Base-by-base conservation (phyloP, 2,797 vertebrate species). In the Rhabdomys pumilio region DNA sequence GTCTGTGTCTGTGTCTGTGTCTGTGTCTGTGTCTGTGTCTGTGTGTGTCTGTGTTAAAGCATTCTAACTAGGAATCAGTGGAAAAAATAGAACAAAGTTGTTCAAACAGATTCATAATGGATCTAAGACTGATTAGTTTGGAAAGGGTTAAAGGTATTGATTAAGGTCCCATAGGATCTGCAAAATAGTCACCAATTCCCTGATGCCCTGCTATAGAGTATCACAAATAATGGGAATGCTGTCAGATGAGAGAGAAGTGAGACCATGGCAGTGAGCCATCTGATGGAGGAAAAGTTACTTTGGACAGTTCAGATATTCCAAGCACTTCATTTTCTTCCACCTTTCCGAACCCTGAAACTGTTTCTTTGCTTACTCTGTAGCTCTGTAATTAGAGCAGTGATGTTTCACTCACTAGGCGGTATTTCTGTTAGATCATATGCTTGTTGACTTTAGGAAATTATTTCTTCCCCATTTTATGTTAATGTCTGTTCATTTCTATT, bases 371-470 rank as follows among this genome's bases (percentile, higher is more conserved):
- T 50, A 65, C 76, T 5, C 10, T 34, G 5, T 72, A 77, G 34
- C 44, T 69, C 50, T 86, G 3, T 9, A 88, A 24, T 84, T 94
- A 91, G 47, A 63, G 31, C 59, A 65, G 65, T 94, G 83, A 76
- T n/a, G 3, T 59, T 34, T 93, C 61, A 88, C 47, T 79, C 81
- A 85, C 0, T 20, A 93, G 38, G 26, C 29, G 72, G 12, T 41
- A 89, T 93, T 92, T 90, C 86, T 90, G 38, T 73, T 82, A 90
- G 55, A 87, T 90, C 6, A 13, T 34, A 6, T 79, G 11, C 59
- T 53, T 86, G 55, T 82, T 89, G 53, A 50, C 57, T 75, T 75
- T 59, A 47, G 19, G 24, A 22, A 75, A 80, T 94, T 73, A 44
- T 31, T 59, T 81, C 50, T 55, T 87, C 2, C 10, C 20, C 34